Evolutionary conservation across 2,888 invertebrate genomes (phyloP).

Genomic region (Drosophila anceps): DNA sequence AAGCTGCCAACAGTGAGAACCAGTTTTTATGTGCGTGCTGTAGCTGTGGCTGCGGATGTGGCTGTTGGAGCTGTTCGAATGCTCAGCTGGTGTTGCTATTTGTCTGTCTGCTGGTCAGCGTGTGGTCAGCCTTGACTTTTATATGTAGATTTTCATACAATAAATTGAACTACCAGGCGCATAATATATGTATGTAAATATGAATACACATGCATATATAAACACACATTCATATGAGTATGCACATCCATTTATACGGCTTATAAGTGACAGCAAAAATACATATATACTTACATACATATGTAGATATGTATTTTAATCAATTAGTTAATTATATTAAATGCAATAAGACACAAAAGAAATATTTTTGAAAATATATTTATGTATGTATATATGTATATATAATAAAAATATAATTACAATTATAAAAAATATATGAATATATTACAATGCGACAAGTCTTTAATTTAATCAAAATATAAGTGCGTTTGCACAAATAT

Average conservation of each 20-base stretch:
- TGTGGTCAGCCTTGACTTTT: constrained; percentile 71
- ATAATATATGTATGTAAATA: constrained; percentile 10
- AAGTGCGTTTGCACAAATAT: too few relatives aligned
- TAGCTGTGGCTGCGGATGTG: neutral
- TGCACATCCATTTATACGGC: neutral
- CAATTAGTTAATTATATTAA: neutral
- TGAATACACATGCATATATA: neutral
- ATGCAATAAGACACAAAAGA: neutral
- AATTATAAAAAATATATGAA: too few relatives aligned
- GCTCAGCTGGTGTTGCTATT: neutral
- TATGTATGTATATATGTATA: too few relatives aligned
- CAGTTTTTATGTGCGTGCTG: constrained; percentile 54
- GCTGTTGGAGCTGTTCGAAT: constrained; percentile 23
- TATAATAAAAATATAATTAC: too few relatives aligned
- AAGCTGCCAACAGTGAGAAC: constrained; percentile 58
- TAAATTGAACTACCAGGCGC: constrained; percentile 45
- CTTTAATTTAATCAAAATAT: too few relatives aligned
- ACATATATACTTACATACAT: too few relatives aligned
- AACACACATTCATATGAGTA: neutral
- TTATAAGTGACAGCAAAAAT: too few relatives aligned
- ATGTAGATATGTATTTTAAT: neutral
- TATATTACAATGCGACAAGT: too few relatives aligned
- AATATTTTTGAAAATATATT: too few relatives aligned
- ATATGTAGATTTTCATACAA: constrained; percentile 13
- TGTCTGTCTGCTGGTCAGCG: constrained; percentile 49